phyloP scores from a whole-genome alignment of 1,140 invertebrate species.

The Homalodisca vitripennis region DNA sequence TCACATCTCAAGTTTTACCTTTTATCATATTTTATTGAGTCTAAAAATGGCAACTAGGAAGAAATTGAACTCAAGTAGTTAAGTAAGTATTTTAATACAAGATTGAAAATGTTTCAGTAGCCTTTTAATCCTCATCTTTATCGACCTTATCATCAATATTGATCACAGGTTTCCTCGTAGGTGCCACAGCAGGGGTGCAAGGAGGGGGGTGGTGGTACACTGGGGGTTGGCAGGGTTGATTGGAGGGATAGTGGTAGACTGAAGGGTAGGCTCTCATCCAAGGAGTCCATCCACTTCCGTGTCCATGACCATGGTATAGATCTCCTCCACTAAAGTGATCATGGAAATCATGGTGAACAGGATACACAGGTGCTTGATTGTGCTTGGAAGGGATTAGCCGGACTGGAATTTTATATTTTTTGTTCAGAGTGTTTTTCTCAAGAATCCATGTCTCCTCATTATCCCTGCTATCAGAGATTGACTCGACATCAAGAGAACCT shows the following conservation, averaged over 20 bases:
- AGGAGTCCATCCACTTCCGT: slow-evolving; percentile 3
- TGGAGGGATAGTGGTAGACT: slow-evolving; percentile 23
- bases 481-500: background rate
- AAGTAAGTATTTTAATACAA: too few relatives aligned
- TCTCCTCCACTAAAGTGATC: slow-evolving; percentile 16
- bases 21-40: too few relatives aligned
- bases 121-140: slow-evolving; percentile 2
- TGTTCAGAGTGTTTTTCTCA: slow-evolving; percentile 14
- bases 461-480: background rate
- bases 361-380: background rate
- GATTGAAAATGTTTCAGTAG: too few relatives aligned
- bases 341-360: slow-evolving; percentile 20
- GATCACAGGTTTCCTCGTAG: slow-evolving; percentile 11
- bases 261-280: slow-evolving; percentile 20
- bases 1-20: too few relatives aligned
- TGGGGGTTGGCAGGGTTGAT: slow-evolving; percentile 7
- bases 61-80: too few relatives aligned
- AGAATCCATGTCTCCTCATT: slow-evolving; percentile 12
- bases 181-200: background rate
- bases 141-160: slow-evolving; percentile 27
- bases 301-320: background rate
- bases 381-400: background rate
- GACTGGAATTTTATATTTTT: slow-evolving; percentile 9
- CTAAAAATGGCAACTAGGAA: too few relatives aligned
- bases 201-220: slow-evolving; percentile 17